A percentile compares a stretch with the other conserved stretches of the same genome.
These are phyloP conservation scores for Gallinago stenura DNA, from an alignment of 2,797 vertebrate genomes.

Conservation along the genomic window DNA sequence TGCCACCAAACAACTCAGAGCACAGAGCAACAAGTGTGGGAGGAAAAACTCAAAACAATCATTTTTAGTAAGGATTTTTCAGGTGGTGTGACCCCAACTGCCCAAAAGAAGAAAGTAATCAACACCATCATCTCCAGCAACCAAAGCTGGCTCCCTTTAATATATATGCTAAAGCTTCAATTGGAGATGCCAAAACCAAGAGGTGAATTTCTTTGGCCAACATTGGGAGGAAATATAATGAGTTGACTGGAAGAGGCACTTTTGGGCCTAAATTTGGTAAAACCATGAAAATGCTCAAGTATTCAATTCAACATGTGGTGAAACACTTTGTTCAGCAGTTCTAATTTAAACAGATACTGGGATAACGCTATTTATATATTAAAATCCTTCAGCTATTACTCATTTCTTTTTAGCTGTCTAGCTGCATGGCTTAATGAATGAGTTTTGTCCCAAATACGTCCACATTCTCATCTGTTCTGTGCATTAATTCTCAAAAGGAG, in stretches of 20 bases:
- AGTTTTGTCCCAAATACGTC: not conserved
- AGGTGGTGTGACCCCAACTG: not conserved
- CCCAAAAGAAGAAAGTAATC: not conserved
- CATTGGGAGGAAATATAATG: not conserved
- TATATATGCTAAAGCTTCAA: not conserved
- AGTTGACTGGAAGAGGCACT: not conserved
- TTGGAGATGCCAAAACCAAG: not conserved
- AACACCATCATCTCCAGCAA: not conserved
- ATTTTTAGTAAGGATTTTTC: not conserved
- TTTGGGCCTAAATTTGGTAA: not conserved
- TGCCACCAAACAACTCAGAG: not conserved
- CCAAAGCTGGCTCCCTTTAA: not conserved
- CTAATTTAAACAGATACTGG: not conserved
- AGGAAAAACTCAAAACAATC: not conserved
- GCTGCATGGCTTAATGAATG: not conserved
- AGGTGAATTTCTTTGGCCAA: not conserved
- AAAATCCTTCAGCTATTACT: not conserved
- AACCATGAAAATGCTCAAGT: not conserved
- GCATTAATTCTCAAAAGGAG: constrained; percentile 44
- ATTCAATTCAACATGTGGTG: not conserved
- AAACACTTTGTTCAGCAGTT: not conserved
- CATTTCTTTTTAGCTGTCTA: not conserved
- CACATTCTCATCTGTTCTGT: constrained; percentile 27
- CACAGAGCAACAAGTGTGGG: not conserved
- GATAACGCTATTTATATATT: not conserved